phyloP scores from a whole-genome alignment of 2,888 invertebrate genomes.

The Tenthredo distinguenda region DNA sequence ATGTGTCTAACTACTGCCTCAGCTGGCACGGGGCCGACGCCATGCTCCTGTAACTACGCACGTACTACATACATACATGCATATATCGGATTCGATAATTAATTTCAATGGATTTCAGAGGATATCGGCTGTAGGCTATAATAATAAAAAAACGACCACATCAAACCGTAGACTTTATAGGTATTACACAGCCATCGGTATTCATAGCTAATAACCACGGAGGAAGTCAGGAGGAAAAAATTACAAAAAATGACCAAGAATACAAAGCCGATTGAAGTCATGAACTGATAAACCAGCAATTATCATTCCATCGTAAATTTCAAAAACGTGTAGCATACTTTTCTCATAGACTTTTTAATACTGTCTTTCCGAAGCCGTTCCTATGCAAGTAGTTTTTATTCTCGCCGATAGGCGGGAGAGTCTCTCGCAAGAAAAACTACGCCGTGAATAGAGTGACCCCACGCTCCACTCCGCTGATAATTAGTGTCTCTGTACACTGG shows the following conservation, averaged over 20 bases:
- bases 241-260: background rate
- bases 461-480: background rate
- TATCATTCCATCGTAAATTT: background rate
- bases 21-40: background rate
- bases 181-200: background rate
- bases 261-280: background rate
- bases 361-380: background rate
- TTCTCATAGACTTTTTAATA: background rate
- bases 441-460: background rate
- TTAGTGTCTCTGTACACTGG: background rate
- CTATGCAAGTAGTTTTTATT: background rate
- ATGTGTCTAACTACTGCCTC: conserved; percentile 8
- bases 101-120: conserved; percentile 15
- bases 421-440: background rate
- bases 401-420: background rate
- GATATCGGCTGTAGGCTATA: background rate
- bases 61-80: background rate
- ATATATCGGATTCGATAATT: background rate
- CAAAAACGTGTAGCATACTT: background rate
- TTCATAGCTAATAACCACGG: background rate
- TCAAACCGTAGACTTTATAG: background rate
- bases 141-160: background rate
- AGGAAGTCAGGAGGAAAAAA: background rate
- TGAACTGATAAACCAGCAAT: background rate
- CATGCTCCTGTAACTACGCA: background rate